These are phyloP conservation scores for Gallinago media DNA, from an alignment of 2,113 vertebrate species.

Conservation along the genomic window DNA sequence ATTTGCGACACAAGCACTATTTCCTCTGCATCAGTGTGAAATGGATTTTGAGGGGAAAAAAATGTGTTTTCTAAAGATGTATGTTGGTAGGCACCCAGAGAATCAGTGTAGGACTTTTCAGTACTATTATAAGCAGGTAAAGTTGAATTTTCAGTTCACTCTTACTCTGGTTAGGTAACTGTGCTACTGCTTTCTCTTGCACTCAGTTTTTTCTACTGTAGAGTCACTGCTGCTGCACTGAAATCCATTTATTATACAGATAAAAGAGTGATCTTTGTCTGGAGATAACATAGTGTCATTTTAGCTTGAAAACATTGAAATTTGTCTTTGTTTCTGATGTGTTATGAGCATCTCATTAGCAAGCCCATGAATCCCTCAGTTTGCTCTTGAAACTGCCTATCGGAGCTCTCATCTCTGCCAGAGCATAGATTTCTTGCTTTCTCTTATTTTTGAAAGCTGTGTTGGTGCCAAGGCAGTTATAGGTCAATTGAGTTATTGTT, in stretches of 20 bases:
- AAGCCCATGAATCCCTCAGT: constrained; percentile 33
- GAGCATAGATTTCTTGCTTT: constrained; percentile 27
- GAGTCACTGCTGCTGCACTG: constrained; percentile 12
- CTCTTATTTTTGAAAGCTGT: constrained; percentile 45
- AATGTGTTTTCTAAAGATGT: neutral
- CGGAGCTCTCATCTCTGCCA: constrained; percentile 41
- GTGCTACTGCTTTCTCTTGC: neutral
- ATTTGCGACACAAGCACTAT: neutral
- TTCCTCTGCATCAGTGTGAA: neutral
- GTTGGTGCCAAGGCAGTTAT: constrained; percentile 62
- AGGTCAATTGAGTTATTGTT: constrained; percentile 74
- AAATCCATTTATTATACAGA: constrained; percentile 53
- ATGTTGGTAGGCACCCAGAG: neutral
- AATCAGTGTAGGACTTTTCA: neutral
- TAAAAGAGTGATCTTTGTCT: constrained; percentile 56
- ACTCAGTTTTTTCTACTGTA: neutral
- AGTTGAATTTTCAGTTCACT: neutral
- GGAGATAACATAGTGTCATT: constrained; percentile 51
- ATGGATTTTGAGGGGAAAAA: neutral
- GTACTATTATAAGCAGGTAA: neutral
- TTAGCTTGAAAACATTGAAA: constrained; percentile 57
- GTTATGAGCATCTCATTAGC: constrained; percentile 60
- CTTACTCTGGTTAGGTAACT: neutral
- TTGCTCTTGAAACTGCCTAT: constrained; percentile 42
- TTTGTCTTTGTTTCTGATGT: constrained; percentile 59